Conservation (phyloP, 1,140 invertebrate genomes). For the Phymastichus coffea region DNA sequence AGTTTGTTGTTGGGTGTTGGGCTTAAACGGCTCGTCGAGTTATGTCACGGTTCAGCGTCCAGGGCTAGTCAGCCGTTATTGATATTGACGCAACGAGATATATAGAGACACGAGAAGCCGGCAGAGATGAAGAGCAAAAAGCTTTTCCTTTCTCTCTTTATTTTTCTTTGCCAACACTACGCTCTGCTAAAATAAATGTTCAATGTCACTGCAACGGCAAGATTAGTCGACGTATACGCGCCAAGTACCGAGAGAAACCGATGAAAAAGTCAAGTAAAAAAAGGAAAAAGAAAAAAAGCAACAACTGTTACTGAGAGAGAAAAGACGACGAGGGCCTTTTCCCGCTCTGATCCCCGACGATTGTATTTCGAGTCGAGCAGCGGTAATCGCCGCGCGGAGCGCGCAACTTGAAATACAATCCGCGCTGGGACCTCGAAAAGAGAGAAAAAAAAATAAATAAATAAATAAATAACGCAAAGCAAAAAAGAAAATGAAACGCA, state of each 20-base stretch:
- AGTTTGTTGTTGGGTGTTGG: too few relatives aligned
- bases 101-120: too few relatives aligned
- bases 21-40: too few relatives aligned
- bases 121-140: constrained; percentile 19
- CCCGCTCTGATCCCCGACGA: too few relatives aligned
- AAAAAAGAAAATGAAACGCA: neutral
- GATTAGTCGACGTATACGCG: constrained; percentile 26
- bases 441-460: constrained; percentile 19
- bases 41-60: constrained; percentile 32
- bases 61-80: constrained; percentile 23
- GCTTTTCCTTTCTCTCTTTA: too few relatives aligned
- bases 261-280: neutral
- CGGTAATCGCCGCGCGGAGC: too few relatives aligned
- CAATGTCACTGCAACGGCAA: constrained; percentile 32
- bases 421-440: too few relatives aligned
- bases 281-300: neutral
- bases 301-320: neutral
- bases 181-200: too few relatives aligned
- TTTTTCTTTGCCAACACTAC: too few relatives aligned
- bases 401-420: too few relatives aligned
- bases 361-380: too few relatives aligned
- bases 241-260: constrained; percentile 12
- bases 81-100: constrained; percentile 29
- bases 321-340: too few relatives aligned
- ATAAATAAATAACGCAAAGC: neutral